Conservation (phyloP, 2,113 vertebrate genomes). For the Noturus placidus region DNA sequence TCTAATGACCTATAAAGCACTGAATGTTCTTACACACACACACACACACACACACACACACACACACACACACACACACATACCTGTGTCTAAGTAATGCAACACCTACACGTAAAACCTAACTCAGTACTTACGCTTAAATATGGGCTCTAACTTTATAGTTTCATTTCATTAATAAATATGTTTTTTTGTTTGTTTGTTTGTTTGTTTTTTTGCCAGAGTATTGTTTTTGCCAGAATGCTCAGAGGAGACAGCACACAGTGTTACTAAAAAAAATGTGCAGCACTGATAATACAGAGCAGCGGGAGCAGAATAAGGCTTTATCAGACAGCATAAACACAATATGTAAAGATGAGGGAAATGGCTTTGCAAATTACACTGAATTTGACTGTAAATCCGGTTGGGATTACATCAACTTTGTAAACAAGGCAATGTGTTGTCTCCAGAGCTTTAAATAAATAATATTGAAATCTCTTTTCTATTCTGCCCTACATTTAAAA, state of each 20-base stretch:
- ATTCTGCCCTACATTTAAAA: not conserved
- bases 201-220: no score
- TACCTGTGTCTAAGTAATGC: not conserved
- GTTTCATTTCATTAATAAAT: not conserved
- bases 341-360: not conserved
- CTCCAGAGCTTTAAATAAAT: conserved; percentile 18
- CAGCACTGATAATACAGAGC: not conserved
- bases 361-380: not conserved
- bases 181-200: not conserved
- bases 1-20: not conserved
- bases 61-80: not conserved
- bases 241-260: not conserved
- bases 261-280: not conserved
- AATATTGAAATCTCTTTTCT: not conserved
- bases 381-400: not conserved
- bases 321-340: not conserved
- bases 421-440: not conserved
- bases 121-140: not conserved
- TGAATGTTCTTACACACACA: not conserved
- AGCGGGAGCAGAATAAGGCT: not conserved
- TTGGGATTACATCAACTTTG: conserved; percentile 3
- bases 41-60: not conserved
- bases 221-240: no score
- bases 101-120: not conserved
- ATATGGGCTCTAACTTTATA: not conserved